These are phyloP conservation scores for Coelinius sp. DNA, from an alignment of 2,888 invertebrate genomes.

Conservation along the genomic window DNA sequence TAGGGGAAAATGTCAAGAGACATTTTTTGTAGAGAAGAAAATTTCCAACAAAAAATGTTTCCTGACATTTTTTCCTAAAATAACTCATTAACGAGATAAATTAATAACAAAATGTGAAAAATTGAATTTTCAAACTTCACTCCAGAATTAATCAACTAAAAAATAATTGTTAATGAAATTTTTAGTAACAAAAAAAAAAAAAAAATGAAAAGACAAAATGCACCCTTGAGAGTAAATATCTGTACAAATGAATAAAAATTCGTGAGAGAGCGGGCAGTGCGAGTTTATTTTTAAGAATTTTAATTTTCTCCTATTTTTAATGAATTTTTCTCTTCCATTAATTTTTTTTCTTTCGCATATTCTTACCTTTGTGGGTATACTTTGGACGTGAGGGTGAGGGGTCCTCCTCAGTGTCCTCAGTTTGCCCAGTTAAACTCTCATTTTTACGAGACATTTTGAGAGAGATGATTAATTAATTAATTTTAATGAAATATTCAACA, in stretches of 20 bases:
- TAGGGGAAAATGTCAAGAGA: background rate
- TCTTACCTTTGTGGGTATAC: slow-evolving; percentile 67
- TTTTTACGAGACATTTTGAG: slow-evolving; percentile 40
- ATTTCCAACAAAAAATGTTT: background rate
- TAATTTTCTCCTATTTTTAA: slow-evolving; percentile 37
- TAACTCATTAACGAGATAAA: background rate
- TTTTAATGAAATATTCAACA: background rate
- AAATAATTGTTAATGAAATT: background rate
- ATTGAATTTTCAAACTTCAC: background rate
- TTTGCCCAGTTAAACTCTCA: slow-evolving; percentile 51
- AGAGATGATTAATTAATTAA: slow-evolving; percentile 36
- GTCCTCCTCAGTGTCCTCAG: slow-evolving; percentile 62
- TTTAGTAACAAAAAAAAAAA: slow-evolving; percentile 29
- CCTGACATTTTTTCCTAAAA: background rate
- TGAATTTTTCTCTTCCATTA: slow-evolving; percentile 40
- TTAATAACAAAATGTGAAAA: background rate
- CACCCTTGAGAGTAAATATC: slow-evolving; percentile 42
- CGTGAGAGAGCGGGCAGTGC: slow-evolving; percentile 69
- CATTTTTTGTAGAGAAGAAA: background rate
- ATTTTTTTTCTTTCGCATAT: slow-evolving; percentile 43
- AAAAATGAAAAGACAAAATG: slow-evolving; percentile 37
- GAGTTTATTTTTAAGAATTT: slow-evolving; percentile 48
- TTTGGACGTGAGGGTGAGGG: slow-evolving; percentile 58
- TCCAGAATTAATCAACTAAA: background rate
- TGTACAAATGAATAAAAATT: slow-evolving; percentile 41